These are phyloP conservation scores for Vollenhovia emeryi DNA, from an alignment of 1,140 invertebrate species.

Conservation along the genomic window DNA sequence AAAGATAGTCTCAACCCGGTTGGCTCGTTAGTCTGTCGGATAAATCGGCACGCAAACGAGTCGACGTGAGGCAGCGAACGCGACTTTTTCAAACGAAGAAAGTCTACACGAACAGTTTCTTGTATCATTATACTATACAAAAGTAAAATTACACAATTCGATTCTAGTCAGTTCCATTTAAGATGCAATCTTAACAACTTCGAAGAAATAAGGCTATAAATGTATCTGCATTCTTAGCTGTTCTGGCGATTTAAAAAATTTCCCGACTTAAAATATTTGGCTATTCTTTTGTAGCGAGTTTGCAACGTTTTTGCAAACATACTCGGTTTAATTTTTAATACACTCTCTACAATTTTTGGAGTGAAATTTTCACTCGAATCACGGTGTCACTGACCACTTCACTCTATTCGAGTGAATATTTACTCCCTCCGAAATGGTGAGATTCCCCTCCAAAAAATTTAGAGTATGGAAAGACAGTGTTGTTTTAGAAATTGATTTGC, in stretches of 20 bases:
- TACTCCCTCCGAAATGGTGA: no score
- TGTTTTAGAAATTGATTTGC: neutral
- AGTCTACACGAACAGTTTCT: neutral
- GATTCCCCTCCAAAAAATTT: no score
- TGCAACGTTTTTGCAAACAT: neutral
- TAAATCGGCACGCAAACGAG: conserved; percentile 45
- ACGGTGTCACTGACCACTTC: no score
- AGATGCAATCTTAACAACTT: neutral
- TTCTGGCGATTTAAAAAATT: neutral
- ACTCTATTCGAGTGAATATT: no score
- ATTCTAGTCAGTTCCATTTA: neutral
- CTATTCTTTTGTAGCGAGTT: neutral
- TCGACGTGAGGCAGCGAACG: neutral
- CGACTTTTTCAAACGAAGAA: conserved; percentile 33
- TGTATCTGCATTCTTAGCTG: neutral
- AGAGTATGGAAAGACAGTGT: neutral
- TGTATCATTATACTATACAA: neutral
- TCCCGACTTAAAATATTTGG: neutral
- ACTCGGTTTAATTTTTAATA: neutral
- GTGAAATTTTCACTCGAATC: no score
- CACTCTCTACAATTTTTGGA: no score
- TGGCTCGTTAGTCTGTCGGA: conserved; percentile 62
- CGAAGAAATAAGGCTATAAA: neutral
- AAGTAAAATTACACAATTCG: neutral
- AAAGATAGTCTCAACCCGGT: neutral